These are phyloP conservation scores for Leptopilina clavipes DNA, from an alignment of 1,140 invertebrate species.

Conservation along the genomic window DNA sequence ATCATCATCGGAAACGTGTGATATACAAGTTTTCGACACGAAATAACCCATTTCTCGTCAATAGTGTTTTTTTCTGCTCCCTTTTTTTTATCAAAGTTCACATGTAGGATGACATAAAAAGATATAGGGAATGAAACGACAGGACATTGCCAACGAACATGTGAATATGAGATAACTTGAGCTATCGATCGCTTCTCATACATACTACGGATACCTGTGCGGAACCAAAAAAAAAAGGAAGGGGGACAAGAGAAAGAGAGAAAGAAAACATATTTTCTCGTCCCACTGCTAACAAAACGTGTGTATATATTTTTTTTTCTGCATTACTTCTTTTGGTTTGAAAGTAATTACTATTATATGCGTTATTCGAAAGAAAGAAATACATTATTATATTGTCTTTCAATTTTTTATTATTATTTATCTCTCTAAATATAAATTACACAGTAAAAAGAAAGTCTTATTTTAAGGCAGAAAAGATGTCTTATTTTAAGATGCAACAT, in stretches of 20 bases:
- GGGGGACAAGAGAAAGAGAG: not conserved
- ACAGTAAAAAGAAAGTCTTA: no score
- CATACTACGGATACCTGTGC: constrained; percentile 7
- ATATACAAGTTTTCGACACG: not conserved
- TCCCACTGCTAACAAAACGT: no score
- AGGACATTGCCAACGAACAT: constrained; percentile 49
- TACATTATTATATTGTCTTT: no score
- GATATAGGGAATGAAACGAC: constrained; percentile 44
- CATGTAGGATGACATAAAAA: not conserved
- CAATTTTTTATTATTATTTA: no score
- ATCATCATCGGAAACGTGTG: not conserved
- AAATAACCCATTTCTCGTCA: not conserved
- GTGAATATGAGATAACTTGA: constrained; percentile 54
- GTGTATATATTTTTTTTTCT: no score
- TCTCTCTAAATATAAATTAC: no score
- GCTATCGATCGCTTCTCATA: constrained; percentile 52
- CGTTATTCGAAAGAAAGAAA: no score
- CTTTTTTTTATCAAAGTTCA: not conserved
- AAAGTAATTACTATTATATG: no score
- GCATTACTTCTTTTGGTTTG: no score
- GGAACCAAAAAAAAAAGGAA: not conserved
- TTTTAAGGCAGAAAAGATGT: no score
- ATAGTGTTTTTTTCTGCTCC: not conserved
- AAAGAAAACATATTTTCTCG: not conserved
- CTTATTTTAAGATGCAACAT: no score